Evolutionary conservation across 2,113 vertebrate species (phyloP).

Genomic region (Prietella phreatophila): DNA sequence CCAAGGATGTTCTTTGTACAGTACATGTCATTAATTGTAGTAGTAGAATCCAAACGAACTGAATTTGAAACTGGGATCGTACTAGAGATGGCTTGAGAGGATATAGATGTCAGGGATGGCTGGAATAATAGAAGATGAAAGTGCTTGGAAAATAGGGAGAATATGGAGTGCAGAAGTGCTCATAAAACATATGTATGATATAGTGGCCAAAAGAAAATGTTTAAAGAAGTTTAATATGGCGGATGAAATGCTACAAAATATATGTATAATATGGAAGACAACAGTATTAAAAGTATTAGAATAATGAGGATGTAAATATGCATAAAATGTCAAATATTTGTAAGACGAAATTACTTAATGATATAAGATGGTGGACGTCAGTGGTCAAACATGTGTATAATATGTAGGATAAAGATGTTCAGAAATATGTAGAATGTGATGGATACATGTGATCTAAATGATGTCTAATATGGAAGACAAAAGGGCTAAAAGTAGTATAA

Average conservation of each 20-base stretch:
- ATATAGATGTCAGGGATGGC: neutral
- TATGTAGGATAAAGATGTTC: too few species aligned
- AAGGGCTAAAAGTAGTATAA: neutral
- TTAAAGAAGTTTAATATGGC: neutral
- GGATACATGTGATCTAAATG: neutral
- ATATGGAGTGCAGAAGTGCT: neutral
- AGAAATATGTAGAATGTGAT: neutral
- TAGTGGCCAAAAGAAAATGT: neutral
- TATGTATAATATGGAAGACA: neutral
- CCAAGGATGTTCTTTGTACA: neutral
- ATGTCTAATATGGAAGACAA: neutral
- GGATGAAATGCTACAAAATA: neutral
- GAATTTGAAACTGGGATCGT: neutral
- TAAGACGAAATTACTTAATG: too few species aligned
- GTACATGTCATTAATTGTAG: neutral
- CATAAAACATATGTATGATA: neutral
- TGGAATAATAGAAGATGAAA: neutral
- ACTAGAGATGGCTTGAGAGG: neutral
- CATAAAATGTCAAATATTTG: too few species aligned
- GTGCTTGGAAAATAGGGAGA: neutral
- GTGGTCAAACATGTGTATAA: too few species aligned
- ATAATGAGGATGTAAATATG: too few species aligned
- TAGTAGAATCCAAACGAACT: neutral
- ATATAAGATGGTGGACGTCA: neutral
- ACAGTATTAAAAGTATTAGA: neutral